Percentiles rank a stretch among this genome's conserved stretches.
These are phyloP conservation scores for Caradrina kadenii DNA, from an alignment of 2,888 invertebrate species.

Conservation along the genomic window DNA sequence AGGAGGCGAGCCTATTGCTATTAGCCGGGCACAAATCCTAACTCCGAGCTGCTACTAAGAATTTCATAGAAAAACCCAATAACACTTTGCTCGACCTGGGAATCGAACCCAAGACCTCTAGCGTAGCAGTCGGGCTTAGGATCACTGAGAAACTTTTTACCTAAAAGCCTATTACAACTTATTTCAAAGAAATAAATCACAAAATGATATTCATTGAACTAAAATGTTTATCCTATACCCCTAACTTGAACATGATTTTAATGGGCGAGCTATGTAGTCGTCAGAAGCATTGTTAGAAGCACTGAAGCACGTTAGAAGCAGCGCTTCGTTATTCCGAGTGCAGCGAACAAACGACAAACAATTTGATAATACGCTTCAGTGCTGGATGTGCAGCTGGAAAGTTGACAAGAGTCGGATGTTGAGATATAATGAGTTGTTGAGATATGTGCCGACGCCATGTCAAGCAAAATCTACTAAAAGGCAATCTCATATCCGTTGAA, in stretches of 20 bases:
- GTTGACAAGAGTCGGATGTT: constrained; percentile 25
- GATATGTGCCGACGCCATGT: neutral
- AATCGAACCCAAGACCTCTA: no score
- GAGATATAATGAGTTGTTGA: constrained; percentile 27
- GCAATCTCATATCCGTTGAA: no score
- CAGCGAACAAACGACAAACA: constrained; percentile 51
- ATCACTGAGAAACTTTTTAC: no score
- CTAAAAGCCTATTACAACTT: no score
- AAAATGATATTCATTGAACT: neutral
- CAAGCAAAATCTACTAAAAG: neutral
- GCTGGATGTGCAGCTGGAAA: constrained; percentile 26
- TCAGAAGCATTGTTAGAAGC: constrained; percentile 52
- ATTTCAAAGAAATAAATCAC: no score
- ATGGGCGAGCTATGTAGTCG: constrained; percentile 24
- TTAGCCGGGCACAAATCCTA: no score
- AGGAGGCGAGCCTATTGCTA: no score
- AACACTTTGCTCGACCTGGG: no score
- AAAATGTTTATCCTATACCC: constrained; percentile 3
- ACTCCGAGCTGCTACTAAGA: no score
- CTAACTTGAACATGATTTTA: constrained; percentile 26
- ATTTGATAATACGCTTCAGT: constrained; percentile 46
- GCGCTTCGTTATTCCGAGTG: constrained; percentile 58
- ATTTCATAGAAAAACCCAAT: no score
- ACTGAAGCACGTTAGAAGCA: constrained; percentile 41
- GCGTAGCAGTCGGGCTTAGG: no score